Evolutionary conservation across 2,113 vertebrate species (phyloP).

Genomic region (Cyanocitta stelleri): DNA sequence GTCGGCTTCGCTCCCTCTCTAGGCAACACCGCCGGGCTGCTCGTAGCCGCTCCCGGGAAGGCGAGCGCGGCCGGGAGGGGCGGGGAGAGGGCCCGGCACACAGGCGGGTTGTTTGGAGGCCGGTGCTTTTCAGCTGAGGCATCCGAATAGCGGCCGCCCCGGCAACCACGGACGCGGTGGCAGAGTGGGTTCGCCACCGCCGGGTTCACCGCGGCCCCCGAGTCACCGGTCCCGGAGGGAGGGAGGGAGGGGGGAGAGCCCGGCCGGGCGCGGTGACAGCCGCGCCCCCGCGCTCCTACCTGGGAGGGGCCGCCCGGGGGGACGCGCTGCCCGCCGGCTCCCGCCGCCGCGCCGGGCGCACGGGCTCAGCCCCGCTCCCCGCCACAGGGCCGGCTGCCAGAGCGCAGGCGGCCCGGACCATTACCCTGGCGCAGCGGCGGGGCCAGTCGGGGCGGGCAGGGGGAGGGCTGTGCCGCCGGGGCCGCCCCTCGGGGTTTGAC

Average conservation of each 20-base stretch:
- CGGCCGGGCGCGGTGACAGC: slow-evolving; percentile 15
- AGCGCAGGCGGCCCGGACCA: not conserved
- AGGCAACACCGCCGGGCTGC: not conserved
- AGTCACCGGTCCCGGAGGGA: not conserved
- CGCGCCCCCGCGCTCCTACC: slow-evolving; percentile 16
- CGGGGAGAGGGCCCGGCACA: not conserved
- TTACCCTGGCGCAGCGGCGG: not conserved
- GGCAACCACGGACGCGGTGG: slow-evolving; percentile 18
- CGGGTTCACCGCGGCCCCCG: not conserved
- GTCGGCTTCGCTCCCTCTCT: not conserved
- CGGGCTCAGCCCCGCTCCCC: not conserved
- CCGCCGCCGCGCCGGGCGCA: not conserved
- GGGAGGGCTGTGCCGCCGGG: slow-evolving; percentile 45
- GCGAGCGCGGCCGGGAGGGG: not conserved
- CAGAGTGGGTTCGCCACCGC: not conserved
- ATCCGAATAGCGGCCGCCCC: not conserved
- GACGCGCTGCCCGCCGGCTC: slow-evolving; percentile 5
- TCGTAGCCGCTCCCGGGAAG: not conserved
- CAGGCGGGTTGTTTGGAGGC: not conserved
- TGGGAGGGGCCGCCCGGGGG: slow-evolving; percentile 14
- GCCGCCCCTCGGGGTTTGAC: slow-evolving; percentile 36
- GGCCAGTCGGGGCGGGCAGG: slow-evolving; percentile 35
- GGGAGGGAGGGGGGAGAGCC: not conserved
- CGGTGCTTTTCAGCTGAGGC: not conserved
- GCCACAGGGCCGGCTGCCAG: not conserved